Evolutionary conservation across 2,888 invertebrate species (phyloP), one percentile per base, ranked within the genome.

Genomic region (Aphrophora alni): DNA sequence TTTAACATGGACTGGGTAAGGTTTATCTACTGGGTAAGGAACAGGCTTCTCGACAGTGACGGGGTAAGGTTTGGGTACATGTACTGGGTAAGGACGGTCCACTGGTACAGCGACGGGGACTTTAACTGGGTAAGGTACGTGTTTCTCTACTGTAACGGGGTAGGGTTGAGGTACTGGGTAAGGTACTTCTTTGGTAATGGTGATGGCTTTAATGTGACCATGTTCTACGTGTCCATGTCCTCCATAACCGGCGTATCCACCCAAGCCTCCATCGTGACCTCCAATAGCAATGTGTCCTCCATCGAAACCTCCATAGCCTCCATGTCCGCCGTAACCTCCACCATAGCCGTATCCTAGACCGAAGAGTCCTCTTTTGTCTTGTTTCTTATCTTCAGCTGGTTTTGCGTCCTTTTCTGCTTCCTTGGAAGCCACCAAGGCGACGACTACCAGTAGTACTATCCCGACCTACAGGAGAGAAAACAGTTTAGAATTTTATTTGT

Each of bases 91-190:
- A 82, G 83, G 87, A 84, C 82, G 86, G 85, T 88, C 88, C n/a
- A 88, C 88, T 10, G 85, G 85, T 25, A 85, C 85, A 72, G 88
- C 87, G 38, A 87, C 87, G 44, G 88, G 88, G n/a, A 88, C 87
- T 25, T 84, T 82, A 33, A 86, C 85, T 28, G 89, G 88, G 83
- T 88, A 88, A 12, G 89, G 89, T n/a, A 90, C 87, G 79, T 89
- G 89, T 80, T 90, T 89, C 84, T 90, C 90, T 51, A 91, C 90
- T 21, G 88, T 87, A 10, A 90, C 89, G 24, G 90, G 88, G 69
- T 90, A 90, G 38, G 91, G 90, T 81, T 90, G 89, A 0, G 90
- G 89, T n/a, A 90, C 88, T 8, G 90, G 90, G 0, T 71, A 90
- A 88, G 75, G 89, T 3, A 73, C 73, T 0, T 71, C 89, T 79